Base-by-base conservation (phyloP, 92 coral and sea anemone genomes). In the Muricea muricata region DNA sequence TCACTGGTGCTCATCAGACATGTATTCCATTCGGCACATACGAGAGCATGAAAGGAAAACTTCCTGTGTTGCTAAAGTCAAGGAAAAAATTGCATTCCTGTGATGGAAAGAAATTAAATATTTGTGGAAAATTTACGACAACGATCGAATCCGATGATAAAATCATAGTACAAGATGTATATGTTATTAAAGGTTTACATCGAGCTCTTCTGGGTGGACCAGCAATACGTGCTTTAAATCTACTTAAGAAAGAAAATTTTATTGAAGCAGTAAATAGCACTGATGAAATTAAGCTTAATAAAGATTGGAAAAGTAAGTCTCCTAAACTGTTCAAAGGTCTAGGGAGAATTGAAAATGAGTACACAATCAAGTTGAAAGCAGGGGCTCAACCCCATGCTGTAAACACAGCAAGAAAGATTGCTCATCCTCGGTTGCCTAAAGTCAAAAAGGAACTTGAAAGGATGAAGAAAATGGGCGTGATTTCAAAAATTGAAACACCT, bases 381-480 rank as follows among this genome's bases (percentile, higher is more conserved):
- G 35, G 40, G 0, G 75, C 85, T 1, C 60, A 65, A 28, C 75
- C 85, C 21, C 33, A 25, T 65, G 75, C 60, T 28, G 9, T 80
- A 9, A 39, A 20, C 71, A 39, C 75, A 15, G 55, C 76, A 34
- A 61, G 65, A 30, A 54, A 20, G 15, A 65, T 80, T 5, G 37
- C 76, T 2, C 73, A 60, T 80, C 85, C 85, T 3, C 75, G 56
- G 9, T 29, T 35, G 13, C 37, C 58, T 1, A 80, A 65, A 37
- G 63, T 63, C 0, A 80, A 25, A 25, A 58, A 65, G 7, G 58
- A 80, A 15, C 63, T 78, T 4, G 33, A 57, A 0, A 6, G 75
- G 55, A 80, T 80, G 85, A 39, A 65, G 56, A 10, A 23, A 13
- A 65, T 80, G 74, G 84, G 84, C 31, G 84, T 79, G 9, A 61